phyloP scores from a whole-genome alignment of 2,888 invertebrate species.

The Neuroscelio doddi region DNA sequence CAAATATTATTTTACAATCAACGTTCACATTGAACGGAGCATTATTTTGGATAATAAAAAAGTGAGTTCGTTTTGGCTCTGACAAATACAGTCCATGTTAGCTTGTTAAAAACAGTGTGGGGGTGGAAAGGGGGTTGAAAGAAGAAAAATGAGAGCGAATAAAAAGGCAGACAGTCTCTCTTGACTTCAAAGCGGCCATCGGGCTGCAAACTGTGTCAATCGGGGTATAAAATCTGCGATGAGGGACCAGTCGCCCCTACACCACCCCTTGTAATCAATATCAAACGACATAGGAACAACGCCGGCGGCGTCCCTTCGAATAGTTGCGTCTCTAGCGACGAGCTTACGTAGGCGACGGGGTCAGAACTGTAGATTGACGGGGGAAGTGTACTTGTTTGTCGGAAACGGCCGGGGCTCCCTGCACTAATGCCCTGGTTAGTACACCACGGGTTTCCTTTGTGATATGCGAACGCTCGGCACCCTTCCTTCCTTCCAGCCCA shows the following conservation, averaged over 20 bases:
- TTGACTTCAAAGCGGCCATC: constrained; percentile 63
- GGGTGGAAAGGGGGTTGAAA: background rate
- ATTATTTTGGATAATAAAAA: no score
- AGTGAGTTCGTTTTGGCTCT: no score
- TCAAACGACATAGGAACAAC: constrained; percentile 56
- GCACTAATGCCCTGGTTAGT: constrained; percentile 70
- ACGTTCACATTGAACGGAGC: no score
- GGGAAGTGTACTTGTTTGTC: constrained; percentile 63
- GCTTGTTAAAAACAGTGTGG: constrained; percentile 10
- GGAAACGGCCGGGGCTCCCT: constrained; percentile 62
- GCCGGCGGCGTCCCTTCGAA: constrained; percentile 18
- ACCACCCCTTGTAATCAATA: constrained; percentile 64
- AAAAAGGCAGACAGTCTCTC: constrained; percentile 49
- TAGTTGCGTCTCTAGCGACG: background rate
- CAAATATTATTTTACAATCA: no score
- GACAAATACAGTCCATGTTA: constrained; percentile 23
- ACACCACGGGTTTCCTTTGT: constrained; percentile 56
- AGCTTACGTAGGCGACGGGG: background rate
- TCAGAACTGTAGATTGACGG: background rate
- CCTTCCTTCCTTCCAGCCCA: constrained; percentile 46
- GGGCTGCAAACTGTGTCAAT: constrained; percentile 64
- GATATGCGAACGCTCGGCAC: constrained; percentile 40
- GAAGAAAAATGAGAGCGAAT: constrained; percentile 45
- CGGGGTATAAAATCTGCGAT: constrained; percentile 61
- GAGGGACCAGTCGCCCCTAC: constrained; percentile 53